Percentiles rank a stretch among this genome's conserved stretches.
Conservation (phyloP, 2,113 vertebrate species). For the Mustela nigripes region DNA sequence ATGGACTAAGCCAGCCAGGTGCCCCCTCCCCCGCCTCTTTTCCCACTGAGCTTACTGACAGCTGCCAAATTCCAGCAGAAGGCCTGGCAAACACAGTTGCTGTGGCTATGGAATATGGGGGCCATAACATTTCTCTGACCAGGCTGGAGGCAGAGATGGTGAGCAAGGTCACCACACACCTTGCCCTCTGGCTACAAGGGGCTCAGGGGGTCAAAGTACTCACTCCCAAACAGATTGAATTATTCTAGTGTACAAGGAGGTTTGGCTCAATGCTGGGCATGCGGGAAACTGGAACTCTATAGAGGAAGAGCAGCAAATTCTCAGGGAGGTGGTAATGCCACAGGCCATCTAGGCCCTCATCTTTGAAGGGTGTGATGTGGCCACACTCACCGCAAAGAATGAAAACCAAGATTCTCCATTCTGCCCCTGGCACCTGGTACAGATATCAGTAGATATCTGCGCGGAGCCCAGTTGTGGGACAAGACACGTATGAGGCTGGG, state of each 20-base stretch:
- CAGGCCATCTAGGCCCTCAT: not conserved
- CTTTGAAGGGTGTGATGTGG: not conserved
- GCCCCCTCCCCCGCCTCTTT: too few species aligned
- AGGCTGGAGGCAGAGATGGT: not conserved
- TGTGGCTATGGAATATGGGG: rapidly evolving
- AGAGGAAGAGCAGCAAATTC: not conserved
- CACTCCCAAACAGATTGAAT: not conserved
- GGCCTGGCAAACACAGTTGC: not conserved
- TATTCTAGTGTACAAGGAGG: not conserved
- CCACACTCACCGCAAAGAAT: not conserved
- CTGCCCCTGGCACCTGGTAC: not conserved
- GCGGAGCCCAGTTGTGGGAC: not conserved
- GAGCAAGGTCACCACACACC: not conserved
- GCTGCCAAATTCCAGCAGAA: not conserved
- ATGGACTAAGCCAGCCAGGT: not conserved
- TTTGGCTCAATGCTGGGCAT: not conserved
- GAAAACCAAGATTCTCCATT: not conserved
- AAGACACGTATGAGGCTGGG: not conserved
- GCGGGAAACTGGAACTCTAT: not conserved
- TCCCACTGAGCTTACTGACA: not conserved
- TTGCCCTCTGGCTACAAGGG: not conserved
- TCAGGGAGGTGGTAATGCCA: not conserved
- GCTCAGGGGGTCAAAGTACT: not conserved
- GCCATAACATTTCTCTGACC: not conserved
- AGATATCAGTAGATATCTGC: not conserved